A percentile compares a stretch with the other conserved stretches of the same genome.
Evolutionary conservation across 2,797 vertebrate genomes (phyloP).

Genomic region (Cichlasoma orientale): DNA sequence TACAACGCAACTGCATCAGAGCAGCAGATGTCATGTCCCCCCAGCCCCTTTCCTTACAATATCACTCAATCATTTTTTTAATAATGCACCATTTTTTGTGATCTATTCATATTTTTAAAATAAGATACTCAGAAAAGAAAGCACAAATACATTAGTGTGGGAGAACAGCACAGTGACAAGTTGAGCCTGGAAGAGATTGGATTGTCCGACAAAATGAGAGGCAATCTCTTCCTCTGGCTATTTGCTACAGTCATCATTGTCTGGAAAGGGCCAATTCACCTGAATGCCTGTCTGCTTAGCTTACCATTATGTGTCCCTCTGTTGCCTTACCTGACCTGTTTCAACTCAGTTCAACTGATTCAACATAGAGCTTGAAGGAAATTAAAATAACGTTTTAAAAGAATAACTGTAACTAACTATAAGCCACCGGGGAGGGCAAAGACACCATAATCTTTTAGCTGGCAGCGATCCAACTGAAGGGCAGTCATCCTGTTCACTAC

Average conservation of each 20-base stretch:
- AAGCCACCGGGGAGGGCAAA: background rate
- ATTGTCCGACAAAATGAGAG: conserved; percentile 47
- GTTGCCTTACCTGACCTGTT: conserved; percentile 44
- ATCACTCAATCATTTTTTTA: conserved; percentile 38
- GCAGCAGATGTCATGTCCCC: conserved; percentile 53
- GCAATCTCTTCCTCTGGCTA: conserved; percentile 39
- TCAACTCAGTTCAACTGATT: background rate
- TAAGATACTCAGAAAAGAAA: background rate
- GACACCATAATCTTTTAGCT: background rate
- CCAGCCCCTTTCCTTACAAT: background rate
- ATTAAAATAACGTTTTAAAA: background rate
- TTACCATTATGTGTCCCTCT: conserved; percentile 15
- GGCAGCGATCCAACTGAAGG: conserved; percentile 10
- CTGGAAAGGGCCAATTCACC: conserved; percentile 45
- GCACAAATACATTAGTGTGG: background rate
- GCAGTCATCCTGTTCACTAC: background rate
- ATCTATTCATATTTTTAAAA: background rate
- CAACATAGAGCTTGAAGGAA: background rate
- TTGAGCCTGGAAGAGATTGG: conserved; percentile 33
- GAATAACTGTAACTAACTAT: conserved; percentile 5
- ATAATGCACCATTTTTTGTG: conserved; percentile 17
- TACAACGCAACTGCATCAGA: conserved; percentile 31
- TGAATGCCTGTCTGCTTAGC: conserved; percentile 39
- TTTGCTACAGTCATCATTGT: conserved; percentile 42
- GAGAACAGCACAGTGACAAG: conserved; percentile 11